These are phyloP conservation scores for Neodiprion pinetum DNA, from an alignment of 1,140 invertebrate genomes.

Conservation along the genomic window DNA sequence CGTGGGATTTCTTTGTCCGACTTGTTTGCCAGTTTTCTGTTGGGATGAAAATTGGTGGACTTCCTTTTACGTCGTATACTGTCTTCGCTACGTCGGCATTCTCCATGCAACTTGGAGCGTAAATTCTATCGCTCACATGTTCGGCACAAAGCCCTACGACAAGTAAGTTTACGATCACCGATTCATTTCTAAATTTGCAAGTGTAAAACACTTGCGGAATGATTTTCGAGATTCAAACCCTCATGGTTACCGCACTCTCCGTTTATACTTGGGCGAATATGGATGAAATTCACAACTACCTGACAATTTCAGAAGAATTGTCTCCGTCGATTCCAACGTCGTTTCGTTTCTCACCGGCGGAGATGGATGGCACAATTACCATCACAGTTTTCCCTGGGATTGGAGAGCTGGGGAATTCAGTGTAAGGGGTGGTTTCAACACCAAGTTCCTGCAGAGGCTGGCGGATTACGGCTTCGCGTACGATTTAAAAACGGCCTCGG, in stretches of 20 bases:
- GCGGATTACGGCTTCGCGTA: constrained; percentile 82
- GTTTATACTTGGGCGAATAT: background rate
- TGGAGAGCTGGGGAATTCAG: constrained; percentile 83
- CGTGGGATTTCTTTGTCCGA: constrained; percentile 77
- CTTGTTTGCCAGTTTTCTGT: constrained; percentile 75
- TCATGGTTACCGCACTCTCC: background rate
- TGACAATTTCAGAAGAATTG: constrained; percentile 21
- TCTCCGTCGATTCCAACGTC: constrained; percentile 14
- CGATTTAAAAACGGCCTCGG: constrained; percentile 80
- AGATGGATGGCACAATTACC: constrained; percentile 92
- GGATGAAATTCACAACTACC: no score
- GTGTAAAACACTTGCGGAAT: constrained; percentile 13
- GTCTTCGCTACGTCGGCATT: constrained; percentile 66
- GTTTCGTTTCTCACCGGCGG: constrained; percentile 47
- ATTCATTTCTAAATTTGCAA: background rate
- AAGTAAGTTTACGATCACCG: constrained; percentile 51
- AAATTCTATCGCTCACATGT: constrained; percentile 75
- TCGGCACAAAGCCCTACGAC: constrained; percentile 73
- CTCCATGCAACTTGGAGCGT: constrained; percentile 76
- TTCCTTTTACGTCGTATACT: constrained; percentile 80
- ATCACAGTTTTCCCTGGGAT: constrained; percentile 92
- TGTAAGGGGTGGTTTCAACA: constrained; percentile 78
- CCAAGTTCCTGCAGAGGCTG: constrained; percentile 80
- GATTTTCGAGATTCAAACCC: no score
- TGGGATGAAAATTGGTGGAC: constrained; percentile 79